These are phyloP conservation scores for Clarias pachynema DNA, from an alignment of 2,797 vertebrate genomes.

Conservation along the genomic window DNA sequence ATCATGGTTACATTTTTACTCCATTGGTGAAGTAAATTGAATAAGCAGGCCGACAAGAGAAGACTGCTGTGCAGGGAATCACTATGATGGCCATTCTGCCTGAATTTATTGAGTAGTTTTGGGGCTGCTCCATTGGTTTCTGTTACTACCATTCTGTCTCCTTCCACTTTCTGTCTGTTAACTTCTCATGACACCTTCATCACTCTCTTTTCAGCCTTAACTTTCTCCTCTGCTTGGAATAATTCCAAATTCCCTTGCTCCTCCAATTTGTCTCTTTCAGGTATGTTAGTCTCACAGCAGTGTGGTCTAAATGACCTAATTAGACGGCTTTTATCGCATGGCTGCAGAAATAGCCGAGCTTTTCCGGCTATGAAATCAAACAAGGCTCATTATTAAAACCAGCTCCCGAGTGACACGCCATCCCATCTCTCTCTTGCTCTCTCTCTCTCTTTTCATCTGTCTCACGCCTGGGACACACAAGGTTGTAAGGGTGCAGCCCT, in stretches of 20 bases:
- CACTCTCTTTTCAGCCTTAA: conserved; percentile 3
- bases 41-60: not conserved
- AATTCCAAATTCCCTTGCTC: not conserved
- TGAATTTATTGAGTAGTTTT: conserved; percentile 3
- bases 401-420: conserved; percentile 52
- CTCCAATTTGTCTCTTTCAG: conserved; percentile 42
- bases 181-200: conserved; percentile 17
- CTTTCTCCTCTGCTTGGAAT: not conserved
- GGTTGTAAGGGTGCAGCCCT: not conserved
- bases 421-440: not conserved
- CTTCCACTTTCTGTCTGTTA: conserved; percentile 7
- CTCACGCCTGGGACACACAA: not conserved
- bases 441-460: not conserved
- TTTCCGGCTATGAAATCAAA: conserved; percentile 62
- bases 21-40: not conserved
- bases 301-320: conserved; percentile 68
- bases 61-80: not conserved
- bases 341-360: conserved; percentile 60
- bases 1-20: not conserved
- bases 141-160: conserved; percentile 13
- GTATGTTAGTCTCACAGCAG: conserved; percentile 58
- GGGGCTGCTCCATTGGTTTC: not conserved
- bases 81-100: not conserved
- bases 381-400: conserved; percentile 65
- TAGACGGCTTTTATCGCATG: conserved; percentile 59